Conservation (phyloP, 92 coral and sea anemone species). For the Phenganax subtilis region DNA sequence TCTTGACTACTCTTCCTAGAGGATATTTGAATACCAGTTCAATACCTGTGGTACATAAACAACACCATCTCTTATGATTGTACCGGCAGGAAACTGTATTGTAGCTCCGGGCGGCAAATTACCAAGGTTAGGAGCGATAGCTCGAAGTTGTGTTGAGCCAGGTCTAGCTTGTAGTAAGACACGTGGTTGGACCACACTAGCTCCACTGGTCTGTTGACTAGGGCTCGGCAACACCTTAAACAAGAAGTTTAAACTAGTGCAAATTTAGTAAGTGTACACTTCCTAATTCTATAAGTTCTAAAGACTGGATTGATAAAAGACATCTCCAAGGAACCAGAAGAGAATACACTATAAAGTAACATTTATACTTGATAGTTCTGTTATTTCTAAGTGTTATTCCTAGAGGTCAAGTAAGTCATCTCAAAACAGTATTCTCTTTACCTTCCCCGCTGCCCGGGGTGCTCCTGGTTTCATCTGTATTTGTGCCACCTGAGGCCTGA, state of each 20-base stretch:
- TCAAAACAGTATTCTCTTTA: neutral
- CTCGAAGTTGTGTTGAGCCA: conserved; percentile 25
- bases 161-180: conserved; percentile 29
- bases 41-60: conserved; percentile 95
- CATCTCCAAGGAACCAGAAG: neutral
- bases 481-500: conserved; percentile 34
- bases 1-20: no score
- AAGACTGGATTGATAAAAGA: neutral
- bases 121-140: conserved; percentile 36
- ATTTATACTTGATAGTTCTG: no score
- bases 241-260: neutral
- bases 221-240: conserved; percentile 1
- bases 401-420: neutral
- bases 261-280: neutral
- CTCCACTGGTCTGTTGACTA: conserved; percentile 5
- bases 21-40: neutral
- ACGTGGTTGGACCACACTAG: conserved; percentile 15
- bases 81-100: conserved; percentile 88
- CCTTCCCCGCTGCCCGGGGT: conserved; percentile 23
- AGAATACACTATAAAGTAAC: no score
- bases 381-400: no score
- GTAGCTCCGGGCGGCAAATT: conserved; percentile 41
- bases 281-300: neutral
- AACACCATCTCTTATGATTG: conserved; percentile 86
- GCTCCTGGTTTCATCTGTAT: conserved; percentile 21